Evolutionary conservation across 2,113 vertebrate genomes (phyloP).

Genomic region (Oostethus manadensis): DNA sequence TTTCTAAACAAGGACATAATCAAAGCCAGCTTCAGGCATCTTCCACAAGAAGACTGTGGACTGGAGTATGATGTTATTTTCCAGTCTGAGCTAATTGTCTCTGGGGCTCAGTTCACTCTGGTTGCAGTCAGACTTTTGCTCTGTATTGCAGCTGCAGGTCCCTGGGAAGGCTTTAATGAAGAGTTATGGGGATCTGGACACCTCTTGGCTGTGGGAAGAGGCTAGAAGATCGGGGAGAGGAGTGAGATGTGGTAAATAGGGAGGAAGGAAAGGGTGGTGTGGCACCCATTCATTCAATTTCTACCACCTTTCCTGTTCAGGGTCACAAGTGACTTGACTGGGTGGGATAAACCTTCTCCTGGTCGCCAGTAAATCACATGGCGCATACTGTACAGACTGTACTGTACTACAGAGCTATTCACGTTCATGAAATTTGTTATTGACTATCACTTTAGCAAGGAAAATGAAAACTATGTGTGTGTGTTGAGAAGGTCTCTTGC

Average conservation of each 20-base stretch:
- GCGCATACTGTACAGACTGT: too few relatives aligned
- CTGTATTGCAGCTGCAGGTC: conserved; percentile 46
- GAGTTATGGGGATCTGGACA: conserved; percentile 66
- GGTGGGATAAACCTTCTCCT: too few relatives aligned
- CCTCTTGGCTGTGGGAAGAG: conserved; percentile 55
- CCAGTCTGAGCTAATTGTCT: conserved; percentile 70
- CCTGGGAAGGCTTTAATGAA: conserved; percentile 65
- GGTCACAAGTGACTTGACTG: background rate
- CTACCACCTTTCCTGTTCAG: background rate
- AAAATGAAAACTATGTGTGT: too few relatives aligned
- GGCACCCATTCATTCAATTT: background rate
- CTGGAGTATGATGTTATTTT: conserved; percentile 67
- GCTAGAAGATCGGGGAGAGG: conserved; percentile 30
- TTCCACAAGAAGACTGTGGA: conserved; percentile 39
- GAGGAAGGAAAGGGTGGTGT: conserved; percentile 18
- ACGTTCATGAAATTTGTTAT: too few relatives aligned
- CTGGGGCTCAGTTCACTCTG: conserved; percentile 46
- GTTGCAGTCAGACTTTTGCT: conserved; percentile 55
- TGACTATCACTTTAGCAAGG: too few relatives aligned
- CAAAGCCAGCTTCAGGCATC: conserved; percentile 45
- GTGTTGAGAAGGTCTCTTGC: too few relatives aligned
- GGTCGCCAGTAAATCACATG: too few relatives aligned
- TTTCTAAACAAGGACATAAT: conserved; percentile 44
- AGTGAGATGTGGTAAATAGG: conserved; percentile 21
- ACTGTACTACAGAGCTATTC: too few relatives aligned